Evolutionary conservation across 2,113 vertebrate species (phyloP).

Genomic region (Vicugna pacos): DNA sequence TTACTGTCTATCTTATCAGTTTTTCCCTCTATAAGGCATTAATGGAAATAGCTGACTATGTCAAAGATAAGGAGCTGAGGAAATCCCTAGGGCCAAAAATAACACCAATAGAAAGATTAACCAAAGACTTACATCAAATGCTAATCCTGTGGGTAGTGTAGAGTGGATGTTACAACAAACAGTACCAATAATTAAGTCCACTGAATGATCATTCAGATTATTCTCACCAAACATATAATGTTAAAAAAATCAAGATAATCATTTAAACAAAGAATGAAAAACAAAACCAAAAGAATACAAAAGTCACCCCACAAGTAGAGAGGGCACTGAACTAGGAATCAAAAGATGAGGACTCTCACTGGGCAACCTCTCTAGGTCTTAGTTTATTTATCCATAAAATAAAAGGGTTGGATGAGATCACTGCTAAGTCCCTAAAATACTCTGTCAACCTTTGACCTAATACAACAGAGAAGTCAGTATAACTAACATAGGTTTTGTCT

Average conservation of each 20-base stretch:
- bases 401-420: slow-evolving; percentile 51
- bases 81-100: slow-evolving; percentile 62
- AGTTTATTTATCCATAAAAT: slow-evolving; percentile 47
- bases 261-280: slow-evolving; percentile 74
- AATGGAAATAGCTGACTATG: slow-evolving; percentile 43
- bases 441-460: slow-evolving; percentile 20
- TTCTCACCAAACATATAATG: neutral
- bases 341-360: slow-evolving; percentile 23
- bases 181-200: slow-evolving; percentile 60
- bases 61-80: slow-evolving; percentile 50
- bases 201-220: slow-evolving; percentile 43
- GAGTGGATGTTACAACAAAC: slow-evolving; percentile 30
- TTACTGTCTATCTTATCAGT: slow-evolving; percentile 24
- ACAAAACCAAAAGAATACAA: slow-evolving; percentile 58
- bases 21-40: slow-evolving; percentile 52
- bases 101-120: slow-evolving; percentile 52
- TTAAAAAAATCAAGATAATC: slow-evolving; percentile 60
- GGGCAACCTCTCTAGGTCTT: neutral
- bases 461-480: slow-evolving; percentile 39
- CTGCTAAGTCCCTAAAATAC: slow-evolving; percentile 34
- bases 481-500: slow-evolving; percentile 30
- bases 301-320: slow-evolving; percentile 42
- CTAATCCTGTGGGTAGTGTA: neutral
- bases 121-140: slow-evolving; percentile 43
- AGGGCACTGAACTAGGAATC: slow-evolving; percentile 26